Evolutionary conservation across 2,113 vertebrate species (phyloP).

Genomic region (Microtus montanus): DNA sequence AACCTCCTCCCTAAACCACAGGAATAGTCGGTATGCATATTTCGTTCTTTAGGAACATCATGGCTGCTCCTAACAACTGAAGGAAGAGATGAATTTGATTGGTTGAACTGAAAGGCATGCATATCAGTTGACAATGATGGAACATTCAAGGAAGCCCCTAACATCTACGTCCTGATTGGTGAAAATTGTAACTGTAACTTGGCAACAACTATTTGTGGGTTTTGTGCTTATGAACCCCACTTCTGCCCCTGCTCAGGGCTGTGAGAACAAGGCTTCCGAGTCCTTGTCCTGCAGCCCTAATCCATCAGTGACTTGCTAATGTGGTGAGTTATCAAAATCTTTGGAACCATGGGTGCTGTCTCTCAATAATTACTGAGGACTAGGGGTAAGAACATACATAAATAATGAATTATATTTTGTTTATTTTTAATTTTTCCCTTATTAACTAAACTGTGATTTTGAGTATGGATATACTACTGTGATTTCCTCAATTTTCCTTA

Average conservation of each 20-base stretch:
- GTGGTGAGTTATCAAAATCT: background rate
- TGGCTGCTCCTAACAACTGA: background rate
- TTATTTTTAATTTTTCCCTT: slow-evolving; percentile 11
- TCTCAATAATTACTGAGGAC: background rate
- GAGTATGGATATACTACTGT: background rate
- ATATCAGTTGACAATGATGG: background rate
- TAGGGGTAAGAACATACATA: background rate
- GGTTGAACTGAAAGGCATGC: background rate
- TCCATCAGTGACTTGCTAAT: background rate
- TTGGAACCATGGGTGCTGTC: background rate
- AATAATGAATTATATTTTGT: background rate
- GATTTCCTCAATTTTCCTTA: background rate
- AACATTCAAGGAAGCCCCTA: no score
- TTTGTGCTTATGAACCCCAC: background rate
- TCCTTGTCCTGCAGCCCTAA: background rate
- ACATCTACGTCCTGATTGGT: background rate
- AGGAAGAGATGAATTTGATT: background rate
- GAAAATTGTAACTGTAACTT: background rate
- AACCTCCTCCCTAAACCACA: background rate
- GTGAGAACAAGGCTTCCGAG: background rate
- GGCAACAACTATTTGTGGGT: background rate
- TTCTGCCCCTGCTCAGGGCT: background rate
- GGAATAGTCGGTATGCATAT: background rate
- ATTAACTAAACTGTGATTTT: slow-evolving; percentile 32
- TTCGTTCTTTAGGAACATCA: background rate